Evolutionary conservation across 1,140 invertebrate genomes (phyloP).

Genomic region (Conus ventricosus): DNA sequence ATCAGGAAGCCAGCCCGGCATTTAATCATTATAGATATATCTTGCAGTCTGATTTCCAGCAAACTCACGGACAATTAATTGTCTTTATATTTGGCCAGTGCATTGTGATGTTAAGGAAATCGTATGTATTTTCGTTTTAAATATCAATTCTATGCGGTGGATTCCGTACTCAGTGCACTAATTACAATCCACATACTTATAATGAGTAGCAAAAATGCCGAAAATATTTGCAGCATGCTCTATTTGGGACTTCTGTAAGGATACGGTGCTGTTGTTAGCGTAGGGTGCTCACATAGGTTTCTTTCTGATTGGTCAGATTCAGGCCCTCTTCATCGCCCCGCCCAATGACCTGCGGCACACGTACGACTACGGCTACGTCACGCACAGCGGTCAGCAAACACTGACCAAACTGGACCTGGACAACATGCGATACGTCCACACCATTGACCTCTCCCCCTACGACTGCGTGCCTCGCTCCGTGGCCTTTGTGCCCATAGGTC

Average conservation of each 20-base stretch:
- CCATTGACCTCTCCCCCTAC: constrained; percentile 84
- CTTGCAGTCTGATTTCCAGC: too few relatives aligned
- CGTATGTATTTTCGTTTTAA: too few relatives aligned
- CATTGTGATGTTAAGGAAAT: too few relatives aligned
- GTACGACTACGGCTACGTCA: constrained; percentile 87
- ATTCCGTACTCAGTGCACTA: too few relatives aligned
- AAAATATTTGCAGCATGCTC: too few relatives aligned
- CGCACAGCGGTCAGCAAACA: constrained; percentile 83
- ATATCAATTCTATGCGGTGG: too few relatives aligned
- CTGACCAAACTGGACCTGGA: constrained; percentile 86
- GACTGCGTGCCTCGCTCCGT: constrained; percentile 85
- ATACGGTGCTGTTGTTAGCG: not conserved
- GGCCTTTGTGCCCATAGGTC: constrained; percentile 85
- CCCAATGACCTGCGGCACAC: constrained; percentile 80
- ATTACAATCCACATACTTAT: too few relatives aligned
- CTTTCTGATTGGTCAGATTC: constrained; percentile 8
- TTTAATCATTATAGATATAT: too few relatives aligned
- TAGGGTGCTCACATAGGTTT: not conserved
- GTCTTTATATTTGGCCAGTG: too few relatives aligned
- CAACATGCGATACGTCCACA: constrained; percentile 85
- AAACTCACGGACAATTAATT: too few relatives aligned
- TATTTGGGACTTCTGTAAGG: too few relatives aligned
- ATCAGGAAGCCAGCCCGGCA: too few relatives aligned
- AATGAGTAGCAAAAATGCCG: not conserved
- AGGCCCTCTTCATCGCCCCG: constrained; percentile 83